A percentile compares a stretch with the other conserved stretches of the same genome.
These are phyloP conservation scores for Psittacula cyanocephala DNA, from an alignment of 2,113 vertebrate genomes.

Conservation along the genomic window DNA sequence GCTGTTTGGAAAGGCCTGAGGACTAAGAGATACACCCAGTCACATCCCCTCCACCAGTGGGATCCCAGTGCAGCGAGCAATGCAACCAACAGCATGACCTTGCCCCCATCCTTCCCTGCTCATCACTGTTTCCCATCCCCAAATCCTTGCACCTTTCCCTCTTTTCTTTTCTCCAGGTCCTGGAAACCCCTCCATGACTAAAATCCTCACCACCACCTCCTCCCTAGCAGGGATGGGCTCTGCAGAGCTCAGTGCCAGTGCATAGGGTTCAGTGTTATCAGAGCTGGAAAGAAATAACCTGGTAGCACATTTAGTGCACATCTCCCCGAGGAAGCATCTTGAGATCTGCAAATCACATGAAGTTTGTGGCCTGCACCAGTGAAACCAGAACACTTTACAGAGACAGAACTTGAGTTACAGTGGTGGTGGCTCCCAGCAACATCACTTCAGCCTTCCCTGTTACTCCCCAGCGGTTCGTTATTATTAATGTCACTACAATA, in stretches of 20 bases:
- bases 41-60: background rate
- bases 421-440: background rate
- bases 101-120: background rate
- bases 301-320: background rate
- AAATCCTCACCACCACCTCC: background rate
- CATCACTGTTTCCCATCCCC: background rate
- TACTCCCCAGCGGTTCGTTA: constrained; percentile 3
- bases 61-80: background rate
- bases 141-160: background rate
- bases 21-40: background rate
- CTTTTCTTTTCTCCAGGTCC: background rate
- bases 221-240: background rate
- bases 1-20: background rate
- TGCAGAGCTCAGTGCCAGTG: background rate
- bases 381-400: background rate
- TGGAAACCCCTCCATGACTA: background rate
- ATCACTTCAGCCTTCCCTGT: background rate
- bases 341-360: background rate
- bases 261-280: background rate
- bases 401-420: constrained; percentile 15
- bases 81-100: background rate
- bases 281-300: background rate
- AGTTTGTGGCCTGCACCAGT: background rate
- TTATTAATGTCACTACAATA: constrained; percentile 62
- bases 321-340: background rate